Conservation (phyloP, 2,113 vertebrate species). For the Collichthys lucidus region DNA sequence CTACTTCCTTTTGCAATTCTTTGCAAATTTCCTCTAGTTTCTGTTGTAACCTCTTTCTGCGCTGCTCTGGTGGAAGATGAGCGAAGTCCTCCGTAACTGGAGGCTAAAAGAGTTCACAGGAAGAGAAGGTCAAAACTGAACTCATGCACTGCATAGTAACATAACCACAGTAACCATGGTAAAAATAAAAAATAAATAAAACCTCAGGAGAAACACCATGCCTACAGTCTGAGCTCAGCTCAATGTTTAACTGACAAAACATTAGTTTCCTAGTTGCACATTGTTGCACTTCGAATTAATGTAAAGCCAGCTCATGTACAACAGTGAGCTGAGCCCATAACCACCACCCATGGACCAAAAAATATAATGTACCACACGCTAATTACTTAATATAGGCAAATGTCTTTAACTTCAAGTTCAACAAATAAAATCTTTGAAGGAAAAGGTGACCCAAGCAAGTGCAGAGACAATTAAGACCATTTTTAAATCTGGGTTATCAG, state of each 20-base stretch:
- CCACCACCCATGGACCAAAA: constrained; percentile 43
- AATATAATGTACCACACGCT: background rate
- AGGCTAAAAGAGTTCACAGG: constrained; percentile 72
- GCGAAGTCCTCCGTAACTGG: constrained; percentile 91
- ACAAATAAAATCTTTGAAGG: background rate
- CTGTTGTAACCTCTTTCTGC: constrained; percentile 96
- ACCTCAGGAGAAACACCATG: background rate
- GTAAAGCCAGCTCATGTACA: background rate
- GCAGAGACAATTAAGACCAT: background rate
- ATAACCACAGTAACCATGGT: constrained; percentile 7
- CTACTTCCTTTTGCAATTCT: constrained; percentile 97
- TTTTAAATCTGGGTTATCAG: background rate
- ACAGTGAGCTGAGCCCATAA: constrained; percentile 61
- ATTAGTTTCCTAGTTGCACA: background rate
- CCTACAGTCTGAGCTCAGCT: constrained; percentile 50
- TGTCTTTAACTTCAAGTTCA: background rate
- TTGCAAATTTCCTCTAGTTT: constrained; percentile 94
- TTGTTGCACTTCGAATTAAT: background rate
- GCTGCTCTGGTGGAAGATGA: constrained; percentile 97
- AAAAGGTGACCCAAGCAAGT: constrained; percentile 19
- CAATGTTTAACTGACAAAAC: constrained; percentile 8
- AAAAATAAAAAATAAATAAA: constrained; percentile 12
- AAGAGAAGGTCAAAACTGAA: constrained; percentile 24
- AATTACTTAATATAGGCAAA: background rate
- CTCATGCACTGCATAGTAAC: background rate